These are phyloP conservation scores for Pogonocherus hispidulus DNA, from an alignment of 2,888 invertebrate species.

Conservation along the genomic window DNA sequence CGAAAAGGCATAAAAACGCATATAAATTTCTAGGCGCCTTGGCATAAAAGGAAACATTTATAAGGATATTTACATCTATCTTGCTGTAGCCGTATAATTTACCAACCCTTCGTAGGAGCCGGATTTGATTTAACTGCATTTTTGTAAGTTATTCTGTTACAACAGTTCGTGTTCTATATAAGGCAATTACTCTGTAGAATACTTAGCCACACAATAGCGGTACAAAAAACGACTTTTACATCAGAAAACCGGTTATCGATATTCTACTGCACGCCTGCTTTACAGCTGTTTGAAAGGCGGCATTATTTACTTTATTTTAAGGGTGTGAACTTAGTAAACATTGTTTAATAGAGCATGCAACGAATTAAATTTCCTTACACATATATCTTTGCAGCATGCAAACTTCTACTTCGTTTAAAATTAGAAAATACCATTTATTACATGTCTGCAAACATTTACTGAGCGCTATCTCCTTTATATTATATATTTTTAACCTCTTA, in stretches of 20 bases:
- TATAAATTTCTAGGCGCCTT: conserved; percentile 56
- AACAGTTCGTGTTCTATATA: not conserved
- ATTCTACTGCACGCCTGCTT: conserved; percentile 40
- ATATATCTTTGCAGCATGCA: conserved; percentile 60
- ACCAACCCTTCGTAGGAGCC: conserved; percentile 50
- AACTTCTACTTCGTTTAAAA: conserved; percentile 54
- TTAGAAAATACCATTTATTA: conserved; percentile 43
- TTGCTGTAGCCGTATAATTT: conserved; percentile 56
- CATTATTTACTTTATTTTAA: conserved; percentile 58
- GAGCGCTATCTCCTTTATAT: conserved; percentile 20
- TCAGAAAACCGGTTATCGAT: conserved; percentile 46
- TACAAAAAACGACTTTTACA: conserved; percentile 44
- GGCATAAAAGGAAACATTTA: conserved; percentile 59
- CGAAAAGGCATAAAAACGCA: conserved; percentile 45
- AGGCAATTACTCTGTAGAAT: conserved; percentile 26
- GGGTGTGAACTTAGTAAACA: conserved; percentile 63
- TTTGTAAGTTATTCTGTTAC: conserved; percentile 24
- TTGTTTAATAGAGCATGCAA: conserved; percentile 63
- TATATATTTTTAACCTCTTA: conserved; percentile 30
- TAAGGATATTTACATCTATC: conserved; percentile 59
- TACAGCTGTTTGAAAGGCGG: conserved; percentile 34
- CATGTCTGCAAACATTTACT: conserved; percentile 29
- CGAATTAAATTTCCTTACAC: conserved; percentile 61
- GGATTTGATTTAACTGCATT: conserved; percentile 49
- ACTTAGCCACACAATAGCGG: conserved; percentile 20